These are phyloP conservation scores for Flabesymbios commensalis DNA, from an alignment of 2,888 invertebrate species.

Conservation along the genomic window DNA sequence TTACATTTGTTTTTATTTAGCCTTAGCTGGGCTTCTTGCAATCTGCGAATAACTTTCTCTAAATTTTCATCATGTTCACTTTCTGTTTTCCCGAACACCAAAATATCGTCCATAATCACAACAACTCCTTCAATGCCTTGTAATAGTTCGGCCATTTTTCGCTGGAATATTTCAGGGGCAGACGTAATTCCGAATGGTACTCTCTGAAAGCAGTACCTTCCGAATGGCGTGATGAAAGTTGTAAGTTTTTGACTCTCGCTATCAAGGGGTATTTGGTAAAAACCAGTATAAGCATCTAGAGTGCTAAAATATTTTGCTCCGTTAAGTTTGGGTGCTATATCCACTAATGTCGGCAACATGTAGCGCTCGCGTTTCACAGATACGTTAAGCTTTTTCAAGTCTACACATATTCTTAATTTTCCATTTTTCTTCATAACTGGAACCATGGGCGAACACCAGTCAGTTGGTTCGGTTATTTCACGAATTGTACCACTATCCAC, in stretches of 20 bases:
- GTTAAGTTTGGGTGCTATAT: neutral
- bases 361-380: slow-evolving; percentile 1
- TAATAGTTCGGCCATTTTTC: neutral
- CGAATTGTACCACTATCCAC: neutral
- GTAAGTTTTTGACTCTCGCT: neutral
- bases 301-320: neutral
- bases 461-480: neutral
- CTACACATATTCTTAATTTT: neutral
- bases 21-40: neutral
- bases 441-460: slow-evolving; percentile 3
- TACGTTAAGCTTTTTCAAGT: neutral
- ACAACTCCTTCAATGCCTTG: neutral
- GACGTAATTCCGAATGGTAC: slow-evolving; percentile 6
- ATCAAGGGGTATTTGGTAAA: neutral
- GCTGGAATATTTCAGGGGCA: slow-evolving; percentile 11
- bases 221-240: slow-evolving; percentile 6
- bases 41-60: neutral
- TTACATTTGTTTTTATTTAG: neutral
- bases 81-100: neutral
- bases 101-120: slow-evolving; percentile 7
- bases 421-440: neutral
- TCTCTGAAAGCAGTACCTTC: slow-evolving; percentile 2
- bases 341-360: neutral
- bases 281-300: neutral
- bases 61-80: slow-evolving; percentile 3